Evolutionary conservation across 2,113 vertebrate genomes (phyloP), one percentile per base, ranked within the genome.

Genomic region (Nerophis lumbriciformis): DNA sequence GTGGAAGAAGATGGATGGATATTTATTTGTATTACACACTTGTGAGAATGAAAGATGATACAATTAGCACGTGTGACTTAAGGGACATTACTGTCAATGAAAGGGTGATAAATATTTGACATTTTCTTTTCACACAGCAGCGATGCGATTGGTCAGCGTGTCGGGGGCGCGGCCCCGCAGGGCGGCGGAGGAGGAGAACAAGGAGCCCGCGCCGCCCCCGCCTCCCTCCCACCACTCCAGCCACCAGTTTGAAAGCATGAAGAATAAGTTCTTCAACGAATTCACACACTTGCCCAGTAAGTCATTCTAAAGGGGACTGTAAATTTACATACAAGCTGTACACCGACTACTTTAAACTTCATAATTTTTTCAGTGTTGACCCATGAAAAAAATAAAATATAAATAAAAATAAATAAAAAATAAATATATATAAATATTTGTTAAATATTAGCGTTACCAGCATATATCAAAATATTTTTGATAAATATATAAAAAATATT

Each of bases 251-350:
- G 16, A 57, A 21, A 86, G 81, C 75, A 85, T 91, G 72, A 91
- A 91, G 77, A 88, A 81, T 75, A 92, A 91, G 77, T 92, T 92
- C 81, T 90, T 87, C 61, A 88, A 92, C 15, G 90, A 91, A 67
- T 76, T 88, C 53, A 89, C 87, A 3, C 88, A 90, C 66, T 80
- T 91, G 68, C 89, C 91, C 69, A 90, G 90, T 92, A 73, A 87
- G 88, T 8, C 28, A 28, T 28, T 28, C 28, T 28, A 28, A 28
- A 28, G 28, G 28, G 51, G 16, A 11, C 38, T 15, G 51, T 6
- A 38, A 14, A 58, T 2, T 19, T 4, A 28, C 0, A n/a, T 53
- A 1, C 6, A 12, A 19, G 37, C 37, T n/a, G 12, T 2, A 61
- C 12, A 14, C 1, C 47, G 19, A 44, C 19, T 8, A 28, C 38